A percentile compares a stretch with the other conserved stretches of the same genome.
These are phyloP conservation scores for Battus philenor DNA, from an alignment of 1,140 invertebrate genomes.

Conservation along the genomic window DNA sequence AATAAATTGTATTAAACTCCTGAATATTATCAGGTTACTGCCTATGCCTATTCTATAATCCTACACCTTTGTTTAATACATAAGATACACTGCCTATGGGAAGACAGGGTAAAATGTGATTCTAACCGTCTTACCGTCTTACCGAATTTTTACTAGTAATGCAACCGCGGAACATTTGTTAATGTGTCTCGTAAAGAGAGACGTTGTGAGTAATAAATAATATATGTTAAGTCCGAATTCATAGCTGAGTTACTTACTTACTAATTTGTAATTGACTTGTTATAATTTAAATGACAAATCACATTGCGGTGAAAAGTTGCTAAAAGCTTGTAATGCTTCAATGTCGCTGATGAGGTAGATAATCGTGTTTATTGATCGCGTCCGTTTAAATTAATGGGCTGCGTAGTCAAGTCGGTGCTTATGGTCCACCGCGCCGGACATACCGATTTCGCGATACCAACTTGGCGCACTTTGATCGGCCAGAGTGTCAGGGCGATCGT, in stretches of 20 bases:
- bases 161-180: too few relatives aligned
- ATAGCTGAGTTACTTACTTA: neutral
- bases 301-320: slow-evolving; percentile 19
- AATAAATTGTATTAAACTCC: too few relatives aligned
- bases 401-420: slow-evolving; percentile 47
- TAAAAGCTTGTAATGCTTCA: slow-evolving; percentile 47
- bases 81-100: too few relatives aligned
- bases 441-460: slow-evolving; percentile 33
- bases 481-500: slow-evolving; percentile 18
- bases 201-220: neutral
- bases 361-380: slow-evolving; percentile 62
- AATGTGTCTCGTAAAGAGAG: neutral
- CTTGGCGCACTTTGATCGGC: slow-evolving; percentile 28
- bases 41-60: too few relatives aligned
- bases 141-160: too few relatives aligned
- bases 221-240: neutral
- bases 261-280: slow-evolving; percentile 6
- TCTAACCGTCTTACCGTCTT: too few relatives aligned
- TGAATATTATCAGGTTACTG: too few relatives aligned
- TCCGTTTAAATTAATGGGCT: slow-evolving; percentile 61
- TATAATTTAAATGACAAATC: slow-evolving; percentile 13
- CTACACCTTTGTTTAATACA: too few relatives aligned
- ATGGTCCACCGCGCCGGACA: slow-evolving; percentile 42
- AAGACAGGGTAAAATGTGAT: too few relatives aligned
- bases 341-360: slow-evolving; percentile 49